phyloP scores from a whole-genome alignment of 2,888 invertebrate species.

The Leptopterna dolabrata region DNA sequence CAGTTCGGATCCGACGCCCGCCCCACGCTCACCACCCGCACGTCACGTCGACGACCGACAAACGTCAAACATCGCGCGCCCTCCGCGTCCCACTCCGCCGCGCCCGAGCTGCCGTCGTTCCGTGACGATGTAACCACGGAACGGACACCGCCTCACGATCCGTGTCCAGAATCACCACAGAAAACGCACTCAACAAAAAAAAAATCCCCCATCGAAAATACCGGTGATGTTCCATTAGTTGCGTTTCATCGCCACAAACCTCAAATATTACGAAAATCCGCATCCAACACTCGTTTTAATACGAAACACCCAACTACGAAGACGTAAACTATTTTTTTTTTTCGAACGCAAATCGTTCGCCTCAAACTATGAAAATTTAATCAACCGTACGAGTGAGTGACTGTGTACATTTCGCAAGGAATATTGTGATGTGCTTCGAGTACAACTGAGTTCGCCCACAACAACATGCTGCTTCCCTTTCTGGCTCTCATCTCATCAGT shows the following conservation, averaged over 20 bases:
- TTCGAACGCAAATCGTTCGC: too few relatives aligned
- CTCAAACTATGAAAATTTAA: background rate
- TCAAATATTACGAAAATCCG: too few relatives aligned
- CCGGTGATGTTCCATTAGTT: too few relatives aligned
- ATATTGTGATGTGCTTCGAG: constrained; percentile 6
- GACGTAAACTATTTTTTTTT: too few relatives aligned
- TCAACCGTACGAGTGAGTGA: background rate
- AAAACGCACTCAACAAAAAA: background rate
- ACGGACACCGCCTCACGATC: background rate
- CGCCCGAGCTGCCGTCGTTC: background rate
- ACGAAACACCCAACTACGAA: too few relatives aligned
- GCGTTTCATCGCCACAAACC: too few relatives aligned
- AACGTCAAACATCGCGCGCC: constrained; percentile 3
- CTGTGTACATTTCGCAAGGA: background rate
- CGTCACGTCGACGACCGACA: background rate
- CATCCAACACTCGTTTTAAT: too few relatives aligned
- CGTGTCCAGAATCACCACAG: background rate
- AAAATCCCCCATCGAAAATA: too few relatives aligned
- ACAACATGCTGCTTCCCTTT: background rate
- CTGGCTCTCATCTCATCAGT: background rate
- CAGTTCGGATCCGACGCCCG: constrained; percentile 13
- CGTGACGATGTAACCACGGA: background rate
- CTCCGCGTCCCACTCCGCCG: background rate
- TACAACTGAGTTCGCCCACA: background rate
- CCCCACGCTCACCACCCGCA: background rate